Evolutionary conservation across 1,140 invertebrate species (phyloP).

Genomic region (Drosophila serrata): DNA sequence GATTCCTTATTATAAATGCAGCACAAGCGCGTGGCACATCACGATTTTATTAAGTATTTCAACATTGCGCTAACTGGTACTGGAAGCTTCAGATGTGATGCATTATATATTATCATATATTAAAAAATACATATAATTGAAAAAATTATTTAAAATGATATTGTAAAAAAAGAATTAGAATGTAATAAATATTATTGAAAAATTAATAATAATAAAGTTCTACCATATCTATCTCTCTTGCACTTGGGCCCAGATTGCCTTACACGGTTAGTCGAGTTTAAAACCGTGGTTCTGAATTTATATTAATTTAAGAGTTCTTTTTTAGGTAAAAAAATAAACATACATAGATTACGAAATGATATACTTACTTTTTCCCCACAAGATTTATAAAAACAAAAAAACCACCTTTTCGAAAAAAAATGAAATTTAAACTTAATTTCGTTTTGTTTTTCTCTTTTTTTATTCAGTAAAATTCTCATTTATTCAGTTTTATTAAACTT

Average conservation of each 20-base stretch:
- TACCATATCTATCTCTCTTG: background rate
- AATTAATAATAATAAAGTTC: background rate
- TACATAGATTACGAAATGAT: background rate
- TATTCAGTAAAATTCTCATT: constrained; percentile 82
- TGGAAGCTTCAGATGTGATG: too few species aligned
- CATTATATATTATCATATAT: too few species aligned
- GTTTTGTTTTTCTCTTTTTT: constrained; percentile 41
- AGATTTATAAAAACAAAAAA: background rate
- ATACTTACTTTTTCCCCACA: background rate
- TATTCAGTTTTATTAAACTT: constrained; percentile 78
- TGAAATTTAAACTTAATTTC: constrained; percentile 5
- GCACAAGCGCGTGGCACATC: constrained; percentile 20
- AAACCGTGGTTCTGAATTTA: background rate
- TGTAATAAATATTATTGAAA: background rate
- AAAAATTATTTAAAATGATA: background rate
- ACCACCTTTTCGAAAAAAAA: background rate
- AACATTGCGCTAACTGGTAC: background rate
- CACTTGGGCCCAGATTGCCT: background rate
- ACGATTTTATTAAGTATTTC: constrained; percentile 8
- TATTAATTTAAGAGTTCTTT: background rate
- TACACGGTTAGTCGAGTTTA: background rate
- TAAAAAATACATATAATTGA: background rate
- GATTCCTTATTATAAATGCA: constrained; percentile 40
- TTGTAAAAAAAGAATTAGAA: background rate
- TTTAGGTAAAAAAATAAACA: background rate